These are phyloP conservation scores for Spea hammondii DNA, from an alignment of 2,797 vertebrate genomes.

Conservation along the genomic window DNA sequence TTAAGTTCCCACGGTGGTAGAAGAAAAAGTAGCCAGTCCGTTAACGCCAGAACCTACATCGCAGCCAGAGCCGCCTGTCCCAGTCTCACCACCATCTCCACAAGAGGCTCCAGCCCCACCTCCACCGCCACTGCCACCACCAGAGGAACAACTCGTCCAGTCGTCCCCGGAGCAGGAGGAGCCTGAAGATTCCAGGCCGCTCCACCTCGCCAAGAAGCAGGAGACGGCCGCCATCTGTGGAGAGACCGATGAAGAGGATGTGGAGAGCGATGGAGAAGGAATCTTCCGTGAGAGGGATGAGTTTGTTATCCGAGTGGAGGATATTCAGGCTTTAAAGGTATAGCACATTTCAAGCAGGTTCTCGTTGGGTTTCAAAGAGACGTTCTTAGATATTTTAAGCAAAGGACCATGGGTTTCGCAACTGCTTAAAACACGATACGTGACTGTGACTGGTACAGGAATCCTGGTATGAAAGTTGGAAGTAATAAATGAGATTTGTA, in stretches of 20 bases:
- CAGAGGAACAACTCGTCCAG: conserved; percentile 53
- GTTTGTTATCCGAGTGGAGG: conserved; percentile 88
- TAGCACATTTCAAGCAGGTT: neutral
- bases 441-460: neutral
- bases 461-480: neutral
- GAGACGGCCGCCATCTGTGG: conserved; percentile 81
- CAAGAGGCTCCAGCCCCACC: conserved; percentile 58
- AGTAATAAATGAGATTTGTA: neutral
- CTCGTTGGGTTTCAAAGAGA: neutral
- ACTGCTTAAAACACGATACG: neutral
- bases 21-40: conserved; percentile 55
- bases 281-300: conserved; percentile 91
- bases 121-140: conserved; percentile 35
- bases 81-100: conserved; percentile 46
- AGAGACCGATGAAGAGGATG: conserved; percentile 85
- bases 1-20: conserved; percentile 22
- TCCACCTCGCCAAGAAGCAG: conserved; percentile 89
- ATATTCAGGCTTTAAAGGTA: conserved; percentile 89
- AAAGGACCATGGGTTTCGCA: neutral
- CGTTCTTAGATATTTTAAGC: neutral
- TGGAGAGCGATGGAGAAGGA: conserved; percentile 89
- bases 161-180: conserved; percentile 78
- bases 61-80: conserved; percentile 54
- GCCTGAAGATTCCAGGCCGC: conserved; percentile 73
- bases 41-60: conserved; percentile 52